Conservation (phyloP, 2,797 vertebrate species). For the Coendou prehensilis region DNA sequence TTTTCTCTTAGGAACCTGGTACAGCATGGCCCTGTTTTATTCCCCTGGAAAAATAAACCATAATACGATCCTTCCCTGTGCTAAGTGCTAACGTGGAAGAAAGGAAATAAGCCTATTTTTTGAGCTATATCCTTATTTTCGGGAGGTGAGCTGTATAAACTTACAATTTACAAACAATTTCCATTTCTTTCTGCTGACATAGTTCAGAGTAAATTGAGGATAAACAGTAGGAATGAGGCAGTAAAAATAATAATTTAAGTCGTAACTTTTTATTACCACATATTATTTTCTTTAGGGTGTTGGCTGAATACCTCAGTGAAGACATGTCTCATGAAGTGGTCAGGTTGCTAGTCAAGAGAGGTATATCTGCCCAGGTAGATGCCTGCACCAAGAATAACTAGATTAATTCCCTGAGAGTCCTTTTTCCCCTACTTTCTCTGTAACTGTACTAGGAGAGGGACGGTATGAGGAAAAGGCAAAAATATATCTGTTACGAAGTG, state of each 20-base stretch:
- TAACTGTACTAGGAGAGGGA: not conserved
- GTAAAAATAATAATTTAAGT: conserved; percentile 46
- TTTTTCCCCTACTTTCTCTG: not conserved
- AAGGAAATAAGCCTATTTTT: not conserved
- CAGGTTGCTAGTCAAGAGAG: conserved; percentile 28
- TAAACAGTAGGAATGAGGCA: not conserved
- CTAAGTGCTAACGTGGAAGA: not conserved
- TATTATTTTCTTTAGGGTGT: conserved; percentile 27
- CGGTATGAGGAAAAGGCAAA: not conserved
- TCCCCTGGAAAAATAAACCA: not conserved
- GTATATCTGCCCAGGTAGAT: not conserved
- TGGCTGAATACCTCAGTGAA: not conserved
- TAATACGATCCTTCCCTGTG: not conserved
- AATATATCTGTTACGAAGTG: not conserved
- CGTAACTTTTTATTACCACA: not conserved
- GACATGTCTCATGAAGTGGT: not conserved
- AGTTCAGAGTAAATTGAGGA: conserved; percentile 6
- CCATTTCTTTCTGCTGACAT: conserved; percentile 1
- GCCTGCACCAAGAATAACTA: not conserved
- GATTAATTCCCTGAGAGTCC: not conserved
- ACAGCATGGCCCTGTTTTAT: not conserved
- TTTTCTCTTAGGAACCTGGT: not conserved
- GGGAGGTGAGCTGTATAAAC: not conserved
- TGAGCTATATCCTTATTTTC: not conserved
- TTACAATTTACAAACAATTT: conserved; percentile 33